Percentiles rank a stretch among this genome's conserved stretches.
phyloP scores from a whole-genome alignment of 1,140 invertebrate genomes.

The Chionoecetes opilio region DNA sequence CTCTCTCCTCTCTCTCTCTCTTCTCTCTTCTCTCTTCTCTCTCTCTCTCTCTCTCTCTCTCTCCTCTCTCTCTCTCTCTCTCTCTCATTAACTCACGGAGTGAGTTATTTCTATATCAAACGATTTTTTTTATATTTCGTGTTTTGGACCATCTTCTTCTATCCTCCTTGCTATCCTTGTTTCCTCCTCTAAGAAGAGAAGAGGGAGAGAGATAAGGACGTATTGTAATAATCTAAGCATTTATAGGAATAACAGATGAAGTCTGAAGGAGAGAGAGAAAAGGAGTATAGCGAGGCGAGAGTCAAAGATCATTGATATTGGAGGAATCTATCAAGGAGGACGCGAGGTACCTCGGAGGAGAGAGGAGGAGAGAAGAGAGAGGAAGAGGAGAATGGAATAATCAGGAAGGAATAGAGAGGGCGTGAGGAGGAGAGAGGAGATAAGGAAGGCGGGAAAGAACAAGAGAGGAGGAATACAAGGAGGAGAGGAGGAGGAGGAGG shows the following conservation, averaged over 20 bases:
- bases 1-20: no score
- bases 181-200: no score
- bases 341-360: no score
- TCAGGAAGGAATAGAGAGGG: neutral
- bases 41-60: no score
- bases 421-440: neutral
- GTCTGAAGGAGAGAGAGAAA: neutral
- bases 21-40: no score
- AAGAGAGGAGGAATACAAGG: neutral
- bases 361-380: neutral
- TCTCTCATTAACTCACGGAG: neutral
- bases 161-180: no score
- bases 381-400: neutral
- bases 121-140: no score
- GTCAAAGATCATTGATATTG: neutral
- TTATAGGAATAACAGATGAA: no score
- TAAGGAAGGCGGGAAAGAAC: neutral
- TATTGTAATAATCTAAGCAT: neutral
- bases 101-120: no score
- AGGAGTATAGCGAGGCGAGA: conserved; percentile 12
- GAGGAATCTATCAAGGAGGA: neutral
- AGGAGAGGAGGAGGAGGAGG: neutral
- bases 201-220: neutral
- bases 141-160: no score
- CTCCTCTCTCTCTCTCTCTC: neutral